Evolutionary conservation across 1,140 invertebrate species (phyloP).

Genomic region (Piezodorus guildinii): DNA sequence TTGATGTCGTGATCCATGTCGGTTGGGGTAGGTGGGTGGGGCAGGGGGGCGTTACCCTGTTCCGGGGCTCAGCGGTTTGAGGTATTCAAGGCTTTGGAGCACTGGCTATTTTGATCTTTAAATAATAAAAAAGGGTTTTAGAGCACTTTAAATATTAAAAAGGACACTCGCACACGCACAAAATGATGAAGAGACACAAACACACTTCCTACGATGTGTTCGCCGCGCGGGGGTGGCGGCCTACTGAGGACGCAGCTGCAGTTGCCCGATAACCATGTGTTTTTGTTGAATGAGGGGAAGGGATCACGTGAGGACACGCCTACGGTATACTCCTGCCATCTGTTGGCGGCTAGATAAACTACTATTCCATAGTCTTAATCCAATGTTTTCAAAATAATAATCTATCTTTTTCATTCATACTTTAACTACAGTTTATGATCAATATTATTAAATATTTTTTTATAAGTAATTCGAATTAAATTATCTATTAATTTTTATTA

Average conservation of each 20-base stretch:
- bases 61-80: not conserved
- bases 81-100: too few species aligned
- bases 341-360: not conserved
- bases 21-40: slow-evolving; percentile 12
- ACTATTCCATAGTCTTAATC: not conserved
- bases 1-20: slow-evolving; percentile 38
- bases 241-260: slow-evolving; percentile 15
- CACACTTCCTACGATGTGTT: not conserved
- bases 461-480: too few species aligned
- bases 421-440: too few species aligned
- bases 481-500: too few species aligned
- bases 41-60: not conserved
- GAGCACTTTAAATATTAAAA: too few species aligned
- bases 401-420: too few species aligned
- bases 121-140: too few species aligned
- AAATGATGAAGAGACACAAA: not conserved
- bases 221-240: slow-evolving; percentile 7
- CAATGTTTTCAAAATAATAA: too few species aligned
- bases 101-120: too few species aligned
- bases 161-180: too few species aligned
- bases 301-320: slow-evolving; percentile 9
- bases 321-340: not conserved
- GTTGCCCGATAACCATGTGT: slow-evolving; percentile 9
- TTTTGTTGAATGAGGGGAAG: slow-evolving; percentile 12
- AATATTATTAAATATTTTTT: too few species aligned